Percentiles rank a stretch among this genome's conserved stretches.
phyloP scores from a whole-genome alignment of 2,797 vertebrate species.

The Poeciliopsis paucimaculata region DNA sequence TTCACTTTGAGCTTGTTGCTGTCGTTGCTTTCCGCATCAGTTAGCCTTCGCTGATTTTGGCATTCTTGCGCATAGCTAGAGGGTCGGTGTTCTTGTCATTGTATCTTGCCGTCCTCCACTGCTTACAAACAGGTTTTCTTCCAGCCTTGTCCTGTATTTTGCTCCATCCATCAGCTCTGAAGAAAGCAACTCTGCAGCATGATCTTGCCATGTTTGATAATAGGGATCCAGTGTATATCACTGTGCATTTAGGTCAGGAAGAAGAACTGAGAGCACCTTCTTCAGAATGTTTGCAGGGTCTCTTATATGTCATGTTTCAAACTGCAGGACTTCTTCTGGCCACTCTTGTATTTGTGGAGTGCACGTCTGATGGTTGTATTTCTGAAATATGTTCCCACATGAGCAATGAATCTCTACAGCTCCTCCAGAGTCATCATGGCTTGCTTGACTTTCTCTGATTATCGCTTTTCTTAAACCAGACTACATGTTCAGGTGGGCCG shows the following conservation, averaged over 20 bases:
- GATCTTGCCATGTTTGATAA: background rate
- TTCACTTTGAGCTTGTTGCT: background rate
- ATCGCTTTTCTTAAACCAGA: background rate
- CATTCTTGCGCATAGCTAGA: background rate
- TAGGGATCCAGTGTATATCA: background rate
- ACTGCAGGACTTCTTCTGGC: background rate
- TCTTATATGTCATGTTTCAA: background rate
- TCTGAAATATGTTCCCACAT: background rate
- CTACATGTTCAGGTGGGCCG: background rate
- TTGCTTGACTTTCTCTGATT: background rate
- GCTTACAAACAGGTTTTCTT: background rate
- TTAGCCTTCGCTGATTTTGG: background rate
- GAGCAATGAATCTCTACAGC: background rate
- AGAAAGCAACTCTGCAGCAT: background rate
- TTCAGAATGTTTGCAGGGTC: background rate
- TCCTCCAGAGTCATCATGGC: background rate
- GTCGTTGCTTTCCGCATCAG: background rate
- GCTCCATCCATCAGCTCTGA: background rate
- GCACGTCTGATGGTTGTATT: background rate
- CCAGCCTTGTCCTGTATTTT: background rate
- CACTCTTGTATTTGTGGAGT: background rate
- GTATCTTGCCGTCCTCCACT: background rate
- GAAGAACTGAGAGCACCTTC: background rate
- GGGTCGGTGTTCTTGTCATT: background rate
- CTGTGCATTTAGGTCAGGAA: background rate